A percentile compares a stretch with the other conserved stretches of the same genome.
Conservation (phyloP, 2,797 vertebrate genomes). For the Poecilia picta region DNA sequence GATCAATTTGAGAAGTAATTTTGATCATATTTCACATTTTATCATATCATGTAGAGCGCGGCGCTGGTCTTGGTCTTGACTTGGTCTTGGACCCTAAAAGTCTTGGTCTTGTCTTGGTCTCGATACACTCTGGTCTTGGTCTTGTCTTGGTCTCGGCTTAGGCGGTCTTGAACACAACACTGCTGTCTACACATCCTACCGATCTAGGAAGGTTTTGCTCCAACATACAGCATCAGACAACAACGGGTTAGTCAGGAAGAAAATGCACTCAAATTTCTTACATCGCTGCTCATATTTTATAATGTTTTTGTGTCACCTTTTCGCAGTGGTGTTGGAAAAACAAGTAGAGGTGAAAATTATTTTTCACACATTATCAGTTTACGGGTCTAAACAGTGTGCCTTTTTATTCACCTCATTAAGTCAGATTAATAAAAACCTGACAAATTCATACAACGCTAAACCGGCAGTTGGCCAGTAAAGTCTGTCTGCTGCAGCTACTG, state of each 20-base stretch:
- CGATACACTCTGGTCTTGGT: too few species aligned
- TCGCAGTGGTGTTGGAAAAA: not conserved
- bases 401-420: not conserved
- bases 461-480: not conserved
- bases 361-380: not conserved
- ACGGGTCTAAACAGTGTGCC: not conserved
- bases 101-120: too few species aligned
- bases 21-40: too few species aligned
- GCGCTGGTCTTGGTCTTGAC: too few species aligned
- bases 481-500: not conserved
- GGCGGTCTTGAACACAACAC: too few species aligned
- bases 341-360: not conserved
- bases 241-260: not conserved
- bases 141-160: too few species aligned
- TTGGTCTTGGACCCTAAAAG: too few species aligned
- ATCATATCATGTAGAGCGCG: too few species aligned
- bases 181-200: not conserved
- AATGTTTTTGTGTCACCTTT: not conserved
- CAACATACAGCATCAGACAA: not conserved
- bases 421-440: constrained; percentile 1
- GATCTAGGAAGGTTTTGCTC: not conserved
- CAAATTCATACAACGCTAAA: not conserved
- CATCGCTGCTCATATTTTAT: not conserved
- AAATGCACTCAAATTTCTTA: not conserved
- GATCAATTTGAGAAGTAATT: too few species aligned